Conservation (phyloP, 2,797 vertebrate genomes). For the Epinephelus malabaricus region DNA sequence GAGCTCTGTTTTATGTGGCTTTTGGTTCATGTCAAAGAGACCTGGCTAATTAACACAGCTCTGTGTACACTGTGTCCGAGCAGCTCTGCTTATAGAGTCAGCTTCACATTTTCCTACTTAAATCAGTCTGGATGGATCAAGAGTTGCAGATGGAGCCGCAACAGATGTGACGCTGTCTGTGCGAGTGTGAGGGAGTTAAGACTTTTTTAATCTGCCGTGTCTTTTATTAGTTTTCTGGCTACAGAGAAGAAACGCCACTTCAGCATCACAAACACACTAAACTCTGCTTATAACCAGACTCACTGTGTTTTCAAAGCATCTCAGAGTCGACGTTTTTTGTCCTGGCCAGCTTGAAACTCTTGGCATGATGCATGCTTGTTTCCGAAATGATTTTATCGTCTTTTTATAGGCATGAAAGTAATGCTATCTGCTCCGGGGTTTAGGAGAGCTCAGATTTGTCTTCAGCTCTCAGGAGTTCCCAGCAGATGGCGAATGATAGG, state of each 20-base stretch:
- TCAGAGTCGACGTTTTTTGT: too few species aligned
- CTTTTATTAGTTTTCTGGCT: neutral
- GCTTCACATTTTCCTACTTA: slow-evolving; percentile 47
- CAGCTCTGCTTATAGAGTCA: neutral
- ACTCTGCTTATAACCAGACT: neutral
- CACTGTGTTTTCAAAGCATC: too few species aligned
- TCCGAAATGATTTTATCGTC: neutral
- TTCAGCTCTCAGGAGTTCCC: neutral
- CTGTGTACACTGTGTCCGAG: slow-evolving; percentile 11
- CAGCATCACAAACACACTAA: neutral
- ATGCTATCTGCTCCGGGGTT: neutral
- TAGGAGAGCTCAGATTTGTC: neutral
- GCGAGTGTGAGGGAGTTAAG: slow-evolving; percentile 5
- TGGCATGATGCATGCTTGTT: too few species aligned
- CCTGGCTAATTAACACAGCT: slow-evolving; percentile 56
- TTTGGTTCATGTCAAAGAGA: slow-evolving; percentile 58
- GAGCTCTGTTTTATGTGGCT: slow-evolving; percentile 52
- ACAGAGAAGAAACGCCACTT: neutral
- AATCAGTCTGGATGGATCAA: slow-evolving; percentile 15
- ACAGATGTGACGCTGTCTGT: slow-evolving; percentile 28
- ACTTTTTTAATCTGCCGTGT: neutral
- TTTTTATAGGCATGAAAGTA: neutral
- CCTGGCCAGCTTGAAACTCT: too few species aligned
- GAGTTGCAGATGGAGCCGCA: slow-evolving; percentile 18
- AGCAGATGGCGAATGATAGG: neutral